Evolutionary conservation across 2,888 invertebrate genomes (phyloP).

Genomic region (Meghimatium bilineatum): DNA sequence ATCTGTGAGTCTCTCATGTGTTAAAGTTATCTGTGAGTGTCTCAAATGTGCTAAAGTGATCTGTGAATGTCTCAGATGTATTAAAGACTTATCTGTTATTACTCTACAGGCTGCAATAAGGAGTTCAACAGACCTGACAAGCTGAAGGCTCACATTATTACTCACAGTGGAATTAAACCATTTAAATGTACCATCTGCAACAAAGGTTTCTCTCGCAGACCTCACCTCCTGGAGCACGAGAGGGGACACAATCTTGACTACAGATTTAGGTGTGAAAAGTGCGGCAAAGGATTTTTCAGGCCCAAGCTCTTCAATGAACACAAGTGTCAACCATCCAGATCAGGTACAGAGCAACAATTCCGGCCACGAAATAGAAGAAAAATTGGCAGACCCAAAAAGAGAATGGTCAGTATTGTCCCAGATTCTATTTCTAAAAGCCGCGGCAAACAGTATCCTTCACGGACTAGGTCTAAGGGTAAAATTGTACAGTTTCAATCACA

Average conservation of each 20-base stretch:
- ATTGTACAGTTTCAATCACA: slow-evolving; percentile 28
- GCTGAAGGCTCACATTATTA: slow-evolving; percentile 82
- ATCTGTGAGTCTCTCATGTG: too few species aligned
- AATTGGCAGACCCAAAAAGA: slow-evolving; percentile 68
- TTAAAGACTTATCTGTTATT: too few species aligned
- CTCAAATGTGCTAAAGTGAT: too few species aligned
- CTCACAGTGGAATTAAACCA: slow-evolving; percentile 79
- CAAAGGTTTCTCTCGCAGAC: slow-evolving; percentile 74
- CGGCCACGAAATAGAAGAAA: slow-evolving; percentile 63
- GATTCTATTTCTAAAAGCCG: slow-evolving; percentile 44
- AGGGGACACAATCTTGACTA: slow-evolving; percentile 73
- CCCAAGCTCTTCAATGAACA: slow-evolving; percentile 71
- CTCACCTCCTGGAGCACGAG: slow-evolving; percentile 75
- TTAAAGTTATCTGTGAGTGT: too few species aligned
- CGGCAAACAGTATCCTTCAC: slow-evolving; percentile 45
- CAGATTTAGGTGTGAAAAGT: slow-evolving; percentile 69
- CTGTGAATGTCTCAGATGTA: too few species aligned
- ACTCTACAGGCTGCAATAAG: slow-evolving; percentile 80
- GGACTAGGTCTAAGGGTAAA: slow-evolving; percentile 17
- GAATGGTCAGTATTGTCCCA: slow-evolving; percentile 52
- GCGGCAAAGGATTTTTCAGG: slow-evolving; percentile 71
- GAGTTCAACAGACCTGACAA: slow-evolving; percentile 82
- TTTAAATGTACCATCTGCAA: slow-evolving; percentile 76
- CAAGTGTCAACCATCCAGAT: slow-evolving; percentile 66
- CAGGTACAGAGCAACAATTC: slow-evolving; percentile 60